These are phyloP conservation scores for Hippoglossus hippoglossus DNA, from an alignment of 2,797 vertebrate species.

Conservation along the genomic window DNA sequence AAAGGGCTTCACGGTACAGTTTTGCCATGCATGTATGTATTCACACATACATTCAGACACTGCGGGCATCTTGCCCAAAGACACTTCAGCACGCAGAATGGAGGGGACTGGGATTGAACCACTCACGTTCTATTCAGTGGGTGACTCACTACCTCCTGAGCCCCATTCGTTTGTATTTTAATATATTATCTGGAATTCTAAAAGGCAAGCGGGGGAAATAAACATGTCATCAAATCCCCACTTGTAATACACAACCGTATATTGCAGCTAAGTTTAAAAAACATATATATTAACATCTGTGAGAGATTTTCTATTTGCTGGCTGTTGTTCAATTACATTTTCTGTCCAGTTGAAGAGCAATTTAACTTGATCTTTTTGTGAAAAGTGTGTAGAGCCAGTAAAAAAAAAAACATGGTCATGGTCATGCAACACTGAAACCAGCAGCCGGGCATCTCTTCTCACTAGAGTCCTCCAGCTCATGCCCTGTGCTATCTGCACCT, in stretches of 20 bases:
- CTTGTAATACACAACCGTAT: background rate
- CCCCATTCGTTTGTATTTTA: conserved; percentile 10
- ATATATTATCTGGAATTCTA: conserved; percentile 16
- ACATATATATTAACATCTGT: too few relatives aligned
- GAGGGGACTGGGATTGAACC: too few relatives aligned
- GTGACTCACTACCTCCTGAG: too few relatives aligned
- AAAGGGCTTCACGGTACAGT: too few relatives aligned
- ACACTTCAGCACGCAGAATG: too few relatives aligned
- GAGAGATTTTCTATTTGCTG: background rate
- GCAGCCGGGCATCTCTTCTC: conserved; percentile 13
- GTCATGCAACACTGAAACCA: background rate
- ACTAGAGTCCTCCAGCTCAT: conserved; percentile 12
- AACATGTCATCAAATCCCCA: conserved; percentile 21
- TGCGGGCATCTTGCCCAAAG: too few relatives aligned
- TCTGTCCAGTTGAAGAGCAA: background rate
- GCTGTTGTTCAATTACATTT: background rate
- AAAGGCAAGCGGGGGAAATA: conserved; percentile 22
- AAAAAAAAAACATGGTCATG: background rate
- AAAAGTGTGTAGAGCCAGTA: too few relatives aligned
- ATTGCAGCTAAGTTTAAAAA: background rate
- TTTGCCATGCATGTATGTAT: too few relatives aligned
- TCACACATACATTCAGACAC: too few relatives aligned
- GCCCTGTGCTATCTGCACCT: conserved; percentile 23
- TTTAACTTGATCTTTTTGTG: background rate
- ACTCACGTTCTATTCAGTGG: too few relatives aligned